Conservation (phyloP, 2,797 vertebrate genomes). For the Chloroceryle amazona region DNA sequence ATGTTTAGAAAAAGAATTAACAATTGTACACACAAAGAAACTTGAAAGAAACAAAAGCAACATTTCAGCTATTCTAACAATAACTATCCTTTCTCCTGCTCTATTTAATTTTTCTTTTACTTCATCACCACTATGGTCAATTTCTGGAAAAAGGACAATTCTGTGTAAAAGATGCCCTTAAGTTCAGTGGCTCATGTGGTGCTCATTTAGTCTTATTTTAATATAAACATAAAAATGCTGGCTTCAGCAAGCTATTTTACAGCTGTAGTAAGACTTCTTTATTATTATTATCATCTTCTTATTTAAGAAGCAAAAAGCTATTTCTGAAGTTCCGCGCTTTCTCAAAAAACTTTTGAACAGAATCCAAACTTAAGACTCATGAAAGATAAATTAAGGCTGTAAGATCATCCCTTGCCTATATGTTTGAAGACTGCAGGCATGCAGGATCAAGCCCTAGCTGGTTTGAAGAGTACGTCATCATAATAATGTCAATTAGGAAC, state of each 20-base stretch:
- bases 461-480: not conserved
- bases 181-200: not conserved
- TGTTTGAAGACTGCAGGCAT: not conserved
- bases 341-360: not conserved
- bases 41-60: not conserved
- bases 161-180: not conserved
- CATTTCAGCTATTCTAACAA: not conserved
- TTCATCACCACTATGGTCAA: not conserved
- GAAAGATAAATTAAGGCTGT: not conserved
- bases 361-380: not conserved
- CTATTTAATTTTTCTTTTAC: not conserved
- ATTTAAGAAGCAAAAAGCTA: not conserved
- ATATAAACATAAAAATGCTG: not conserved
- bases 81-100: fast-evolving
- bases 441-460: not conserved
- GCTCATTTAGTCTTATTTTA: not conserved
- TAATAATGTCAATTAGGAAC: not conserved
- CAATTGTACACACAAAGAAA: not conserved
- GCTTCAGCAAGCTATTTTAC: not conserved
- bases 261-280: not conserved
- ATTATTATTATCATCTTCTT: not conserved
- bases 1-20: not conserved
- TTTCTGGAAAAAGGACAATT: not conserved
- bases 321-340: not conserved
- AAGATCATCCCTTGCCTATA: not conserved